Evolutionary conservation across 92 coral and sea anemone genomes (phyloP), one percentile per base, ranked within the genome.

Genomic region (Diadumene lineata): DNA sequence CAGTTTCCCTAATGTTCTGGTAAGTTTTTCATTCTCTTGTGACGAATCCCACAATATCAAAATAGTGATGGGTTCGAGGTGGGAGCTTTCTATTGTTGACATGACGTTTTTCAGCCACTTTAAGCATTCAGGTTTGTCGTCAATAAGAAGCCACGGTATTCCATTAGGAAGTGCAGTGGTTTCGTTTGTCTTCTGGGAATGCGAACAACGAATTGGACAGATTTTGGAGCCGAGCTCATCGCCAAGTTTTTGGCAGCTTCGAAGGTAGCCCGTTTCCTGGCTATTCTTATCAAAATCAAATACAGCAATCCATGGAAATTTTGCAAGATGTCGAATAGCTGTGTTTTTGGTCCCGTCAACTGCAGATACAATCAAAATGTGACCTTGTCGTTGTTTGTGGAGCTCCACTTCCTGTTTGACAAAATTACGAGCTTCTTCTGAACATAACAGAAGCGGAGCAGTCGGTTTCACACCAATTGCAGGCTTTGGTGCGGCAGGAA

Each of bases 121-220:
- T 23, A 75, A 55, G 50, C 70, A 74, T 43, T 77, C 86, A 9
- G 77, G 73, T 18, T 72, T 63, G 44, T 85, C 92, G 34, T 83
- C 83, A 0, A 87, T 43, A 15, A 87, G 77, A 48, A 87, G 66
- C 92, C 92, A 87, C 11, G 92, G 88, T 10, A 83, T 68, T 24
- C 92, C 92, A 76, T 75, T 87, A 11, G 78, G 81, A 16, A 80
- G 70, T 0, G 74, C 56, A 0, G 61, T 75, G 0, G 73, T 28
- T 7, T 60, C 33, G 61, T 70, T 87, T 30, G 21, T 44, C 43
- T 44, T 78, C 24, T 83, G 84, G 30, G 73, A 76, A 0, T 56
- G 69, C 48, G 87, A 88, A 50, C 86, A 82, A n/a, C 84, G 79
- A 10, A 83, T 79, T 44, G 85, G 83, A 67, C 92, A 87, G 11